These are phyloP conservation scores for Latrodectus elegans DNA, from an alignment of 2,888 invertebrate species.

Conservation along the genomic window DNA sequence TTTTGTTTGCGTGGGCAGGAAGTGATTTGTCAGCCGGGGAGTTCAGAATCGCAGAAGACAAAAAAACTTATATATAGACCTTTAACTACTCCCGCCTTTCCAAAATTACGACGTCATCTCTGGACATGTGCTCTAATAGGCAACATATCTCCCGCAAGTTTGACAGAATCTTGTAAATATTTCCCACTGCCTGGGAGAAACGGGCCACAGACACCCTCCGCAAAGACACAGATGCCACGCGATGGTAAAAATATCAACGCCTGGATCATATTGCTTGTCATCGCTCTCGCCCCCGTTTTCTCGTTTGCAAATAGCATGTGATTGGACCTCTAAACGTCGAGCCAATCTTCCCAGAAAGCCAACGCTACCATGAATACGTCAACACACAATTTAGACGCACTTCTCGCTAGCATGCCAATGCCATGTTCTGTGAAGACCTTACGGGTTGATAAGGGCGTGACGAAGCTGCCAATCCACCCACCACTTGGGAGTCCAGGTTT, in stretches of 20 bases:
- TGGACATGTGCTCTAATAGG: constrained; percentile 65
- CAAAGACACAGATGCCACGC: constrained; percentile 67
- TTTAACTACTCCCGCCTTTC: not conserved
- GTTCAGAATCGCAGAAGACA: constrained; percentile 32
- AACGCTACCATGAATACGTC: constrained; percentile 32
- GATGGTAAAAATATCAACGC: constrained; percentile 67
- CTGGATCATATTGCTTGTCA: constrained; percentile 59
- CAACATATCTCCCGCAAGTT: constrained; percentile 56
- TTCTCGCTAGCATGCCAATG: not conserved
- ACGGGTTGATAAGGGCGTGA: not conserved
- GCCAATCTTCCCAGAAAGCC: constrained; percentile 1
- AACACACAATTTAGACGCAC: constrained; percentile 15
- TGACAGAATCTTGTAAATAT: constrained; percentile 68
- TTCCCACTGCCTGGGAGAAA: constrained; percentile 30
- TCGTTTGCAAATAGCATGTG: constrained; percentile 6
- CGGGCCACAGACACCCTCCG: constrained; percentile 14
- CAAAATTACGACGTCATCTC: constrained; percentile 51
- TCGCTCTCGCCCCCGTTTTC: constrained; percentile 16
- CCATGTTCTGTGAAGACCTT: not conserved
- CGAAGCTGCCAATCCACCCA: not conserved
- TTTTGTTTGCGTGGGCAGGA: constrained; percentile 51
- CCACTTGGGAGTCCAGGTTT: not conserved
- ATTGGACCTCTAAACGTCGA: constrained; percentile 12
- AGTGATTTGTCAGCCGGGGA: constrained; percentile 52
- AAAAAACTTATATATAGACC: constrained; percentile 48